These are phyloP conservation scores for Phrynosoma blainvillii DNA, from an alignment of 2,113 vertebrate genomes.

Conservation along the genomic window DNA sequence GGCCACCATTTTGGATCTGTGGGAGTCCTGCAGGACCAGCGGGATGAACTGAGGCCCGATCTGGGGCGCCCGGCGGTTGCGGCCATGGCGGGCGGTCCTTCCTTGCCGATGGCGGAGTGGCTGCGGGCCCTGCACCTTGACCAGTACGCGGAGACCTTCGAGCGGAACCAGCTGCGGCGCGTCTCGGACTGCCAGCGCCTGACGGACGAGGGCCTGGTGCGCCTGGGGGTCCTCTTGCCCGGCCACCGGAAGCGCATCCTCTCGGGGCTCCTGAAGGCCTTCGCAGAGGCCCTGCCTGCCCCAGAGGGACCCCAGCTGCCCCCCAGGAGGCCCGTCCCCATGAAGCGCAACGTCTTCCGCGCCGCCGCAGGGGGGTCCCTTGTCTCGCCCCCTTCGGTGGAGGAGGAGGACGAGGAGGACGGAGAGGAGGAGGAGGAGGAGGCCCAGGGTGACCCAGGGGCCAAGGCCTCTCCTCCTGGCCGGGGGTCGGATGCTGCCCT, in stretches of 20 bases:
- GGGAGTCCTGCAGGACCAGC: neutral
- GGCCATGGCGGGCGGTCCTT: constrained; percentile 63
- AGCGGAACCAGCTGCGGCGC: constrained; percentile 67
- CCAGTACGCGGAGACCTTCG: constrained; percentile 83
- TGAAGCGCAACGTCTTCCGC: constrained; percentile 81
- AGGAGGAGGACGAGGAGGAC: no score
- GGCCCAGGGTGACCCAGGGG: no score
- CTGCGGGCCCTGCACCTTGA: constrained; percentile 85
- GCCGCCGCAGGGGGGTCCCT: no score
- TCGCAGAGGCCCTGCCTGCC: no score
- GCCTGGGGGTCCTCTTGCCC: constrained; percentile 83
- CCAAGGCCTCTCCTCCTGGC: no score
- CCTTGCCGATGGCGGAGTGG: constrained; percentile 79
- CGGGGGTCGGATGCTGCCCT: no score
- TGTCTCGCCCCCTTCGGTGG: no score
- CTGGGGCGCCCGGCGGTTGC: neutral
- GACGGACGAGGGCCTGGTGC: constrained; percentile 73
- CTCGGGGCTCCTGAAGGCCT: constrained; percentile 82
- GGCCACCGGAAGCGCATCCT: constrained; percentile 91
- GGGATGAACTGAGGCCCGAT: neutral
- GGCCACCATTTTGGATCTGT: neutral
- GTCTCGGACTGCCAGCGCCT: constrained; percentile 80
- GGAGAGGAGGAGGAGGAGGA: no score
- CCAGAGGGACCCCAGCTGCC: neutral
- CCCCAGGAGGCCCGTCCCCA: constrained; percentile 75